These are phyloP conservation scores for Poecilia wingei DNA, from an alignment of 2,797 vertebrate genomes.

Conservation along the genomic window DNA sequence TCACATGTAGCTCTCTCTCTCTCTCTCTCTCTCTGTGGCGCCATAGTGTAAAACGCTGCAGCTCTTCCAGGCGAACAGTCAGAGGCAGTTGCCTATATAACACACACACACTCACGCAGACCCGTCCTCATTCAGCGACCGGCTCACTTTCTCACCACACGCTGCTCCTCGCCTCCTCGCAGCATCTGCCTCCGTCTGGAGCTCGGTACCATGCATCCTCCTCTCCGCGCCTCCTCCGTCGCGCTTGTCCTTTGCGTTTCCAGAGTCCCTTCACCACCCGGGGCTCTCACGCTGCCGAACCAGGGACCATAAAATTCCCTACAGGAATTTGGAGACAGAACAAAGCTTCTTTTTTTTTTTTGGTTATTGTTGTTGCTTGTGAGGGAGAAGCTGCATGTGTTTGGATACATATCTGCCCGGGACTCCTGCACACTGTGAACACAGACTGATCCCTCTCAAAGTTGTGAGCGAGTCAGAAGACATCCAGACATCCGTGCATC, in stretches of 20 bases:
- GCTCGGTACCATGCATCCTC: conserved; percentile 73
- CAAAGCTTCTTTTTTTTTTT: conserved; percentile 13
- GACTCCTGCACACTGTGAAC: conserved; percentile 41
- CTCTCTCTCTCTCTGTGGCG: conserved; percentile 45
- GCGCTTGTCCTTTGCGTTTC: conserved; percentile 45
- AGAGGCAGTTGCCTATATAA: conserved; percentile 55
- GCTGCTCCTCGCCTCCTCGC: conserved; percentile 65
- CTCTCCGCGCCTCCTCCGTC: conserved; percentile 46
- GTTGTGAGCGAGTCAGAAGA: conserved; percentile 47
- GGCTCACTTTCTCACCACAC: conserved; percentile 55
- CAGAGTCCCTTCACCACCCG: conserved; percentile 51
- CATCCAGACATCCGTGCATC: conserved; percentile 23
- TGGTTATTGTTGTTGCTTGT: conserved; percentile 11
- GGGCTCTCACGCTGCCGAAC: conserved; percentile 52
- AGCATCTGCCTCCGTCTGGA: conserved; percentile 69
- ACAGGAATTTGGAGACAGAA: conserved; percentile 67
- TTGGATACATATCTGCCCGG: conserved; percentile 48
- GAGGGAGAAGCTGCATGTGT: conserved; percentile 43
- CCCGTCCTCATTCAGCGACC: conserved; percentile 55
- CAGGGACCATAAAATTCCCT: conserved; percentile 45
- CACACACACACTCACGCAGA: conserved; percentile 32
- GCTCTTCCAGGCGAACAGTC: conserved; percentile 73
- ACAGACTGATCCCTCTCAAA: conserved; percentile 48
- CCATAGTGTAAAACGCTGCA: conserved; percentile 74
- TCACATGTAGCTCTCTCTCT: conserved; percentile 17